Evolutionary conservation across 2,888 invertebrate genomes (phyloP), one percentile per base, ranked within the genome.

Genomic region (Ligdia adustata): DNA sequence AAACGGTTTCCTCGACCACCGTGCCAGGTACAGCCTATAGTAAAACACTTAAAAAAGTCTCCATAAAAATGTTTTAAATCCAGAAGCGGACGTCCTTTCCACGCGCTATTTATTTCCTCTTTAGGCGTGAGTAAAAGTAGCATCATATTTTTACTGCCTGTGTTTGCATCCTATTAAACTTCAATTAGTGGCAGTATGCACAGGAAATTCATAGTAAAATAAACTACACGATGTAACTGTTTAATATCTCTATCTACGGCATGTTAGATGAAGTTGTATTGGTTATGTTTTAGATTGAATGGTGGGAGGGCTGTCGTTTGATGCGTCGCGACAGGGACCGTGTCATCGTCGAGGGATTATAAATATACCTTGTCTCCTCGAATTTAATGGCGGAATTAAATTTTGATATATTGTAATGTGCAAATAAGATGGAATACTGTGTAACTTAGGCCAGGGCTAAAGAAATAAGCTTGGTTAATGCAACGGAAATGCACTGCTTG

Each of bases 161-260:
- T 66, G 64, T 64, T 56, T 26, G 47, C 59, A 58, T 55, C 55
- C 64, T 60, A 66, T 68, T 69, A 68, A 64, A 69, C 56, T 52
- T 64, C 65, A 69, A 69, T 66, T 68, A 65, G 64, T 59, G 55
- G 51, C 47, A 49, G 55, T 52, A 48, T 37, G 55, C 55, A 54
- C 63, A 66, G 69, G 70, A 71, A 66, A 68, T 51, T 59, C 59
- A 57, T 62, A 61, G 59, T 68, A 64, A 69, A 71, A 61, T 55
- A 60, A 62, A 58, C 59, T 55, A 55, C 55, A 53, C 59, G 56
- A 33, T 48, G 42, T 38, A 34, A 37, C 35, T 32, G 40, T 35
- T 37, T 62, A 51, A 64, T 53, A 59, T 39, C 57, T 67, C 63
- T 60, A 60, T 67, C 63, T 59, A 60, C 67, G 59, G 53, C 49